Evolutionary conservation across 30 jellyfish, hydroid and myxozoan species (phyloP).

Genomic region (Turritopsis dohrnii): DNA sequence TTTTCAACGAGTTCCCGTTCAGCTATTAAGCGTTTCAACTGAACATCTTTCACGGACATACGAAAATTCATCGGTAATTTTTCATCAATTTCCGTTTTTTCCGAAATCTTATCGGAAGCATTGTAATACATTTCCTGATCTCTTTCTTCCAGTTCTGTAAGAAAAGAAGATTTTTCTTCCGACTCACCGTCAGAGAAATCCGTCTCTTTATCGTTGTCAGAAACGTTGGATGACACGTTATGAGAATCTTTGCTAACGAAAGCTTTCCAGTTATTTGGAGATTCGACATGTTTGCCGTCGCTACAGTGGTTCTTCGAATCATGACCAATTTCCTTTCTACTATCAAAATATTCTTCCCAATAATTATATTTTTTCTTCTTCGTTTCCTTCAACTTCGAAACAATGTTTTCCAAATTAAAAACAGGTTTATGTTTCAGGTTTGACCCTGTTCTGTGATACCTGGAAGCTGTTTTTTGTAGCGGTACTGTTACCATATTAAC

Average conservation of each 20-base stretch:
- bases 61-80: not conserved
- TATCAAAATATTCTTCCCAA: not conserved
- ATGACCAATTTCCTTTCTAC: not conserved
- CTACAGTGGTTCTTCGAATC: not conserved
- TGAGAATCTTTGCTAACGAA: not conserved
- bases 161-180: constrained; percentile 22
- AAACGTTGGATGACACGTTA: not conserved
- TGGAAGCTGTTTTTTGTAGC: not conserved
- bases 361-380: not conserved
- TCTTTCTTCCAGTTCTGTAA: constrained; percentile 22
- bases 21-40: not conserved
- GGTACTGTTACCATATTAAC: not conserved
- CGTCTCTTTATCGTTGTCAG: not conserved
- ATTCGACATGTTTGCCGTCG: not conserved
- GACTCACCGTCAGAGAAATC: not conserved
- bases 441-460: not conserved
- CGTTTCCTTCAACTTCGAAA: not conserved
- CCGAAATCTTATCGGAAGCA: not conserved
- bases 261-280: not conserved
- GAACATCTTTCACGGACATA: not conserved
- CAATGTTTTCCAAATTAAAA: constrained; percentile 1
- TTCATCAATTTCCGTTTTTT: not conserved
- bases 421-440: not conserved
- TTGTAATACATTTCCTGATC: not conserved
- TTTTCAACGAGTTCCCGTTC: not conserved